Conservation (phyloP, 2,888 invertebrate species). For the Ormyrus pomaceus region DNA sequence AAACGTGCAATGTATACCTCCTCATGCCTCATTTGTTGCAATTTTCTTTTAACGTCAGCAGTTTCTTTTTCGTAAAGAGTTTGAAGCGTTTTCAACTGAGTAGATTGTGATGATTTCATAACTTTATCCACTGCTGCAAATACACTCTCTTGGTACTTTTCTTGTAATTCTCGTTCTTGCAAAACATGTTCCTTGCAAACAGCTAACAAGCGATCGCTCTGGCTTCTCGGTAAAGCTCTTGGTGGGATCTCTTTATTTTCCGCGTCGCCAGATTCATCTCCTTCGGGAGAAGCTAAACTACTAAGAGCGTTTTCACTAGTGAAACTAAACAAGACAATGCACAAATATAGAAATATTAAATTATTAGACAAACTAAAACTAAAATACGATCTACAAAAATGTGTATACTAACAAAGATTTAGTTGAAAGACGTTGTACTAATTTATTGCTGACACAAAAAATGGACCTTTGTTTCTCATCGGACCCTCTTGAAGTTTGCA, state of each 20-base stretch:
- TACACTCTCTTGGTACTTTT: constrained; percentile 89
- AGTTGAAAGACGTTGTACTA: constrained; percentile 86
- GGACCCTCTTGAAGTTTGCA: constrained; percentile 79
- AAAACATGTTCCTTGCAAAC: constrained; percentile 83
- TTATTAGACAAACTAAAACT: background rate
- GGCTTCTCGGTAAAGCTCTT: constrained; percentile 78
- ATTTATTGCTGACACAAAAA: constrained; percentile 84
- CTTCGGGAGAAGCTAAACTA: constrained; percentile 69
- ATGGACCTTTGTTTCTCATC: constrained; percentile 83
- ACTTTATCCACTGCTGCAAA: constrained; percentile 88
- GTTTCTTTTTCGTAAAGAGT: constrained; percentile 84
- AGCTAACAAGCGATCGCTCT: constrained; percentile 81
- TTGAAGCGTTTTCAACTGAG: constrained; percentile 87
- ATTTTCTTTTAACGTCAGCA: constrained; percentile 85
- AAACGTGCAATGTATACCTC: constrained; percentile 76
- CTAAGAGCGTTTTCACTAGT: constrained; percentile 69
- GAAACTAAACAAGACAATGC: constrained; percentile 60
- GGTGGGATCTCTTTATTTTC: constrained; percentile 76
- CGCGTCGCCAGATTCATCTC: constrained; percentile 76
- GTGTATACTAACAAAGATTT: constrained; percentile 84
- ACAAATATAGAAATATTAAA: background rate
- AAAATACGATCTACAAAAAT: too few species aligned
- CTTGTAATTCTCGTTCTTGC: constrained; percentile 86
- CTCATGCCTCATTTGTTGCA: constrained; percentile 89
- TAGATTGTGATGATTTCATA: constrained; percentile 85